Evolutionary conservation across 2,888 invertebrate species (phyloP).

Genomic region (Oasisia sp.): DNA sequence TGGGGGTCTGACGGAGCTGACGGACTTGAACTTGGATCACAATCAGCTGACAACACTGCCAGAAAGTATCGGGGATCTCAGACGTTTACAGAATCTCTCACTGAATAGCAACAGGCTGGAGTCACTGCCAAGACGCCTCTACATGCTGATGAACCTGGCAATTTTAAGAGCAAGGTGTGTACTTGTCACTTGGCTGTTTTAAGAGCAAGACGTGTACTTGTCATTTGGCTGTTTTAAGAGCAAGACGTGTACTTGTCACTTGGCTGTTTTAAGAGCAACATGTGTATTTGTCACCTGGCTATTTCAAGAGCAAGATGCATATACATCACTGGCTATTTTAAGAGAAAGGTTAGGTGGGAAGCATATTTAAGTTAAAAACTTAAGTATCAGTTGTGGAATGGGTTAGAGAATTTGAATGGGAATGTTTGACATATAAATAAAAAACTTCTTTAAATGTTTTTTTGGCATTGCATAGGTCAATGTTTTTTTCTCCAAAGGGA

Average conservation of each 20-base stretch:
- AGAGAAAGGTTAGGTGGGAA: background rate
- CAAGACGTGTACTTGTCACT: too few species aligned
- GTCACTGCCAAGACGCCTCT: background rate
- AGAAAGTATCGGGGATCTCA: constrained; percentile 26
- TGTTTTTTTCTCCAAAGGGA: too few species aligned
- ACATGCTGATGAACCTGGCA: background rate
- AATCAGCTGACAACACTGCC: constrained; percentile 42
- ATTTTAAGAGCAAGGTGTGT: background rate
- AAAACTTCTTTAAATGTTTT: too few species aligned
- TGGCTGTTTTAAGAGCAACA: background rate
- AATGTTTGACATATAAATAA: too few species aligned
- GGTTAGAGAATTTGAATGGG: too few species aligned
- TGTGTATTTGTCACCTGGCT: too few species aligned
- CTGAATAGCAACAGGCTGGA: background rate
- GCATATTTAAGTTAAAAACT: too few species aligned
- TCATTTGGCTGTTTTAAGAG: too few species aligned
- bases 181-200: background rate
- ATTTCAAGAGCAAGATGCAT: too few species aligned
- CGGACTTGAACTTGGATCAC: constrained; percentile 41
- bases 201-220: background rate
- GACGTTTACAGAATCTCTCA: background rate
- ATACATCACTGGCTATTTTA: too few species aligned
- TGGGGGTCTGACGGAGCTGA: constrained; percentile 41
- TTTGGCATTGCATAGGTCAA: too few species aligned
- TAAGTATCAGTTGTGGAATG: too few species aligned